These are phyloP conservation scores for Lucinisca nassula DNA, from an alignment of 2,888 invertebrate genomes.

Conservation along the genomic window DNA sequence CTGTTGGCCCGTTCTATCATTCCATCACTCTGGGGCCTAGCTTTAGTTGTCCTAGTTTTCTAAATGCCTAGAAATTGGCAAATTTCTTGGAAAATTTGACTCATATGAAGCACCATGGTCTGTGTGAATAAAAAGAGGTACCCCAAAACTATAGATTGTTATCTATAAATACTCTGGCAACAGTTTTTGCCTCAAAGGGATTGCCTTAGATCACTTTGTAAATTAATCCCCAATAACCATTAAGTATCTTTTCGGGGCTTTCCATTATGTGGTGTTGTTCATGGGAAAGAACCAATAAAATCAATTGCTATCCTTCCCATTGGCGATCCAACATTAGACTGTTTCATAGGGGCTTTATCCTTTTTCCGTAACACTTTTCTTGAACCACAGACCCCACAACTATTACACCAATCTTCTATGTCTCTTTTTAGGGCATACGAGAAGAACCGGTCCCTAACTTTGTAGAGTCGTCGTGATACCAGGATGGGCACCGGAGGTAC, in stretches of 20 bases:
- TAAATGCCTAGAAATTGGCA: slow-evolving; percentile 12
- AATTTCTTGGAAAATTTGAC: slow-evolving; percentile 23
- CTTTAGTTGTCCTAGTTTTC: slow-evolving; percentile 12
- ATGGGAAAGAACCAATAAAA: too few relatives aligned
- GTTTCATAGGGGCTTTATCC: background rate
- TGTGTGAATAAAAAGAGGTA: slow-evolving; percentile 17
- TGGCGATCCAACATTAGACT: too few relatives aligned
- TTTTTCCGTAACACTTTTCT: background rate
- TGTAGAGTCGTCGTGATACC: background rate
- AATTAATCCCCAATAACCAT: slow-evolving; percentile 45
- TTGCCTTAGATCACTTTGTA: slow-evolving; percentile 27
- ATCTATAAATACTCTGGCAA: slow-evolving; percentile 11
- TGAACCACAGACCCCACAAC: too few relatives aligned
- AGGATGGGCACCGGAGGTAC: background rate
- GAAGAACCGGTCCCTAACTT: background rate
- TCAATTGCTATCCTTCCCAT: slow-evolving; percentile 25
- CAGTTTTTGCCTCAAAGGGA: slow-evolving; percentile 16
- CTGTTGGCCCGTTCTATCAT: slow-evolving; percentile 24
- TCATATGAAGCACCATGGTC: slow-evolving; percentile 40
- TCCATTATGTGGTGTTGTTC: background rate
- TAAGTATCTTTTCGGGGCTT: slow-evolving; percentile 19
- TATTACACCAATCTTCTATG: too few relatives aligned
- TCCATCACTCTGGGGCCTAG: slow-evolving; percentile 15
- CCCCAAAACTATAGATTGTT: slow-evolving; percentile 20
- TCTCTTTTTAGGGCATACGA: background rate